phyloP scores from a whole-genome alignment of 2,113 vertebrate genomes.

The Centropus unirufus region DNA sequence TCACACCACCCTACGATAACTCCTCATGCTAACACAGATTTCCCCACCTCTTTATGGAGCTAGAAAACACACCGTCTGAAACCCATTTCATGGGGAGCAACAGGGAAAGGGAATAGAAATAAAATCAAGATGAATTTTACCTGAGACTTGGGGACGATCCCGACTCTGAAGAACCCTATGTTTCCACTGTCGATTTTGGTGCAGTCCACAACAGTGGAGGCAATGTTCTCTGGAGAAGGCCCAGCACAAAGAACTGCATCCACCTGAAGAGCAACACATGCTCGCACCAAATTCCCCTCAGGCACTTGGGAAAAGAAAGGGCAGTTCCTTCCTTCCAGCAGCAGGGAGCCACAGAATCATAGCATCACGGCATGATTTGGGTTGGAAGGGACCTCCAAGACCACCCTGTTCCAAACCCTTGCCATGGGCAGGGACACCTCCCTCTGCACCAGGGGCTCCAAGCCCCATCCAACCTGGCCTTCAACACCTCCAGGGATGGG shows the following conservation, averaged over 20 bases:
- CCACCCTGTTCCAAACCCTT: too few species aligned
- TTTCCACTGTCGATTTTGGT: slow-evolving; percentile 85
- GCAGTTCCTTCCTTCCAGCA: not conserved
- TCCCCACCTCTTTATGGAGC: not conserved
- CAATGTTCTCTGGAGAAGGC: slow-evolving; percentile 89
- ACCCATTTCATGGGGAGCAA: not conserved
- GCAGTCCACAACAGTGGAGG: slow-evolving; percentile 92
- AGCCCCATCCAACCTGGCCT: too few species aligned
- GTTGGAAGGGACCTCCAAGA: too few species aligned
- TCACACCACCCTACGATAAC: not conserved
- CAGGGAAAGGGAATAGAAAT: not conserved
- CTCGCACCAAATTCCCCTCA: not conserved
- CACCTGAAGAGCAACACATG: slow-evolving; percentile 71
- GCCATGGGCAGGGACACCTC: too few species aligned
- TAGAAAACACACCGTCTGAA: not conserved
- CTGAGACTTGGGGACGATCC: slow-evolving; percentile 88
- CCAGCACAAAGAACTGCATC: slow-evolving; percentile 89
- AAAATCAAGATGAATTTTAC: slow-evolving; percentile 57
- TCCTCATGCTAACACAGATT: not conserved
- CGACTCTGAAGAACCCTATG: slow-evolving; percentile 88
- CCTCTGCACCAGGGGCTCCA: too few species aligned
- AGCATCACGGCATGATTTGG: too few species aligned
- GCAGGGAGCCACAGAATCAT: not conserved
- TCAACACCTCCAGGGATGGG: too few species aligned
- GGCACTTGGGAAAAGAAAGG: not conserved